Evolutionary conservation across 2,888 invertebrate genomes (phyloP).

Genomic region (Erynnis tages): DNA sequence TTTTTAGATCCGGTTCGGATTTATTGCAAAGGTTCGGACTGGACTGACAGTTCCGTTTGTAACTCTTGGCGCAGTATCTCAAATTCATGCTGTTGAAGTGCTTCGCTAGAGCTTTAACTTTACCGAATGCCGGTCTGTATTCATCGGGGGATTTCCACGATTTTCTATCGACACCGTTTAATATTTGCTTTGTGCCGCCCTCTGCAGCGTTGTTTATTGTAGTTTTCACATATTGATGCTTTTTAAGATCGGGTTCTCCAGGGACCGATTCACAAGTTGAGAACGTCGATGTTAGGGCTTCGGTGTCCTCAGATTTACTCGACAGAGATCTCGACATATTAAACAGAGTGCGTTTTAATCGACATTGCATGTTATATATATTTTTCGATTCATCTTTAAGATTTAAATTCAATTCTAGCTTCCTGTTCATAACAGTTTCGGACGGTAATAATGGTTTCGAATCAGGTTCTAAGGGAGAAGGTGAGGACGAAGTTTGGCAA

Average conservation of each 20-base stretch:
- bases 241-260: conserved; percentile 41
- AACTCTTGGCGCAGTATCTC: conserved; percentile 64
- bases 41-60: conserved; percentile 70
- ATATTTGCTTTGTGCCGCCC: conserved; percentile 56
- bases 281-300: conserved; percentile 57
- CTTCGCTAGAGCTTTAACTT: conserved; percentile 86
- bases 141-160: conserved; percentile 88
- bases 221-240: conserved; percentile 31
- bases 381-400: conserved; percentile 51
- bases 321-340: conserved; percentile 61
- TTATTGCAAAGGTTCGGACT: conserved; percentile 71
- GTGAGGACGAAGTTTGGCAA: conserved; percentile 64
- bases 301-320: conserved; percentile 64
- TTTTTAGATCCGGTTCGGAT: conserved; percentile 45
- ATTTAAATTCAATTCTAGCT: conserved; percentile 54
- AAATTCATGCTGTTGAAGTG: conserved; percentile 83
- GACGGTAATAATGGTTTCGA: conserved; percentile 33
- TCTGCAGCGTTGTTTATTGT: conserved; percentile 45
- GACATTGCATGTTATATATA: conserved; percentile 56
- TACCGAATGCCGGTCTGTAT: conserved; percentile 84
- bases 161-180: conserved; percentile 70
- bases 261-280: conserved; percentile 65
- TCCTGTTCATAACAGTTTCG: conserved; percentile 40
- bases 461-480: conserved; percentile 48
- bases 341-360: conserved; percentile 58